phyloP scores from a whole-genome alignment of 2,797 vertebrate genomes.

The Onychomys leucogaster region DNA sequence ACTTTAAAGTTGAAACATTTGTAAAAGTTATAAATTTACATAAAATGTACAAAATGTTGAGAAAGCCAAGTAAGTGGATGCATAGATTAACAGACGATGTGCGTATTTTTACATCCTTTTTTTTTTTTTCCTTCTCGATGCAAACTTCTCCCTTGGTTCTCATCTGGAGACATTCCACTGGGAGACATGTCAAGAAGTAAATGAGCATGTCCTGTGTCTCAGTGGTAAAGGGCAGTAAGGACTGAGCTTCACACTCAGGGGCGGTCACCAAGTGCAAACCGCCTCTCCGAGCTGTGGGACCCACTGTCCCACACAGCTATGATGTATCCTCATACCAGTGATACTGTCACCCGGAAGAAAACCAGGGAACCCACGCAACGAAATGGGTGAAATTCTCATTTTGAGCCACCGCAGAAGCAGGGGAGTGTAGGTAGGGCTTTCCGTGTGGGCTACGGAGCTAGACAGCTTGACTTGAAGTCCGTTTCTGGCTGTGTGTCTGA shows the following conservation, averaged over 20 bases:
- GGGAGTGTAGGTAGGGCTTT: not conserved
- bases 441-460: not conserved
- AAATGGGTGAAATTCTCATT: not conserved
- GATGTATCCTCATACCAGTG: slow-evolving; percentile 4
- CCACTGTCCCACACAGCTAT: not conserved
- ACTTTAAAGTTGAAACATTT: slow-evolving; percentile 51
- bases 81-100: not conserved
- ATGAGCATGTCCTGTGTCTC: not conserved
- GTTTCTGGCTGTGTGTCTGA: not conserved
- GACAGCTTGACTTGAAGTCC: not conserved
- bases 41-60: not conserved
- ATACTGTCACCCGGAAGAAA: not conserved
- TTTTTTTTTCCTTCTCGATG: not conserved
- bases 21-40: slow-evolving; percentile 37
- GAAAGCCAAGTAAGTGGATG: not conserved
- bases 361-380: not conserved
- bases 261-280: not conserved
- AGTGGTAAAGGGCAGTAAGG: not conserved
- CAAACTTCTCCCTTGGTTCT: not conserved
- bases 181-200: not conserved
- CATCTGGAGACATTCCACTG: not conserved
- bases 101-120: not conserved
- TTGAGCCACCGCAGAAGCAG: not conserved
- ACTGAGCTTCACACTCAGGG: not conserved
- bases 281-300: not conserved